Base-by-base conservation (phyloP, 2,113 vertebrate species). In the Megaleporinus macrocephalus region DNA sequence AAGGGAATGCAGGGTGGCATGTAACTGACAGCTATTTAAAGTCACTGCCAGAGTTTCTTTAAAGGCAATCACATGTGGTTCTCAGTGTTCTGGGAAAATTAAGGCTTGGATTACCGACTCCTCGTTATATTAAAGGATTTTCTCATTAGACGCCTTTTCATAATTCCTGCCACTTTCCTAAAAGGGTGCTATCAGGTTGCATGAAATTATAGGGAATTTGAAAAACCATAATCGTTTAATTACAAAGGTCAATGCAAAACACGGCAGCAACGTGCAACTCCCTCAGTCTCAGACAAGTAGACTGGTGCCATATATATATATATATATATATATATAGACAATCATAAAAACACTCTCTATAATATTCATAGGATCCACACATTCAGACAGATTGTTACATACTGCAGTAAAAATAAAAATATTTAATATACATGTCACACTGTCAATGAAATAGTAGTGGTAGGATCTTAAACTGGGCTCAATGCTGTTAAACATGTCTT, bases 11-110 rank as follows among this genome's bases (percentile, higher is more conserved):
- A 49, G 27, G 15, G 15, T 71, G 66, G 33, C 53, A 72, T 72
- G 30, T 79, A 79, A 71, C 13, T 24, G 66, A 79, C 63, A 10
- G 33, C 30, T 70, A n/a, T 65, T 78, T 79, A 30, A 55, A 66
- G 33, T 24, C 24, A 18, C 20, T 36, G 22, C 3, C 20, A 20
- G 76, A 53, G 53, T 29, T 69, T 69, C 27, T 33, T 24, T 41
- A 10, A 24, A 14, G 61, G 55, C 47, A 30, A 36, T 44, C 51
- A 61, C 12, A 61, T 15, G 73, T 76, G 49, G 51, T 59, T 57
- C 12, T 3, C 29, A 79, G 51, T 29, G 30, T 70, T 59, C 68
- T 59, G 51, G n/a, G 30, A 79, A 57, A 70, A 59, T 70, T 59
- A 36, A 70, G 24, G 77, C 65, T 59, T 41, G 53, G 65, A 70